A percentile compares a stretch with the other conserved stretches of the same genome.
These are phyloP conservation scores for Harlomillsia oculata DNA, from an alignment of 1,140 invertebrate species.

Conservation along the genomic window DNA sequence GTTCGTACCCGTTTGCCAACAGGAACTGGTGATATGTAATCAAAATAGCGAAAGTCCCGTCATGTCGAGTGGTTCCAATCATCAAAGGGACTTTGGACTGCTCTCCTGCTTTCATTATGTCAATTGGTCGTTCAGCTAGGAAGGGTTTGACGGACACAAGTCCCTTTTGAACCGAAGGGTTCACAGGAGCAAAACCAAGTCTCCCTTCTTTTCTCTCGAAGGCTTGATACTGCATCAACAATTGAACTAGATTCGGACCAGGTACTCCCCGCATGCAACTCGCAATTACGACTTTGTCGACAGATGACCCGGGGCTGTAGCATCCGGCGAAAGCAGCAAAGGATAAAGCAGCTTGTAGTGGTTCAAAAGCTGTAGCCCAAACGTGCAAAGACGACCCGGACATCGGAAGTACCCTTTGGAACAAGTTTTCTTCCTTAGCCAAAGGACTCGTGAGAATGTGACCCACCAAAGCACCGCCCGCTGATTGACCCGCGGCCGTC, in stretches of 20 bases:
- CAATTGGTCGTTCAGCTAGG: neutral
- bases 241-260: neutral
- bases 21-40: slow-evolving; percentile 17
- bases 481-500: slow-evolving; percentile 20
- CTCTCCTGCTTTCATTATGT: neutral
- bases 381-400: neutral
- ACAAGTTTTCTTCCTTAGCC: neutral
- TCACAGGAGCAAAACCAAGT: slow-evolving; percentile 10
- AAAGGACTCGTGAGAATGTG: slow-evolving; percentile 12
- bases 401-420: slow-evolving; percentile 6
- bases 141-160: neutral
- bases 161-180: slow-evolving; percentile 13
- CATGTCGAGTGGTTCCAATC: slow-evolving; percentile 16
- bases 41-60: slow-evolving; percentile 12
- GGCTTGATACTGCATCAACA: neutral
- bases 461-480: slow-evolving; percentile 12
- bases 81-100: slow-evolving; percentile 18
- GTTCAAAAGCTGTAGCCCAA: neutral
- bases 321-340: neutral
- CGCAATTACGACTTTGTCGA: neutral
- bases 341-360: neutral
- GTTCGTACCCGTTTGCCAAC: neutral
- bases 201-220: neutral
- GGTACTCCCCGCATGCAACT: neutral
- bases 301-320: neutral